Evolutionary conservation across 2,113 vertebrate species (phyloP), one percentile per base, ranked within the genome.

Genomic region (Brachirus orientalis): DNA sequence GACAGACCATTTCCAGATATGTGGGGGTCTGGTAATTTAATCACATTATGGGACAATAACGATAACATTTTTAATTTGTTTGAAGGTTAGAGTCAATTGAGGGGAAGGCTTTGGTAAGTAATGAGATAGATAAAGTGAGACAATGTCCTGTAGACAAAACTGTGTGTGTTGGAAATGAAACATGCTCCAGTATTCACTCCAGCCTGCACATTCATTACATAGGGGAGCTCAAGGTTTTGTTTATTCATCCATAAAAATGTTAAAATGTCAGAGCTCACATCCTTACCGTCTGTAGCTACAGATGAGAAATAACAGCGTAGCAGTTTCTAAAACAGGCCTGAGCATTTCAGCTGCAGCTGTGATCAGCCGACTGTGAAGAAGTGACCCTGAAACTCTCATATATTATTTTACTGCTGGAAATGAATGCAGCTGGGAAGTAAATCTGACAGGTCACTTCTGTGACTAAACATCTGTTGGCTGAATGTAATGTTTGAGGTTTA

Each of bases 201-300:
- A 37, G n/a, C 51, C 36, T 73, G 33, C 63, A 14, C 41, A 12
- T 28, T 38, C 41, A 33, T 68, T 46, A 60, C 47, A 14, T 1
- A 6, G 59, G 50, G 33, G 18, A 54, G 65, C 46, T 69, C 48
- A 64, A 40, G 59, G 44, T 65, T 77, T 3, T 55, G 47, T 65
- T 61, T 28, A 45, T 37, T 57, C 55, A 33, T 73, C 69, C 38
- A 10, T 37, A 35, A 63, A 70, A 77, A 47, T 35, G 10, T 0
- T 13, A 12, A 70, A 77, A 82, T 74, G 69, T 82, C 69, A 70
- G 59, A 22, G 55, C 64, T 62, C 56, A 28, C 51, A 37, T 61
- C 38, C 40, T 38, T 18, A 0, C 7, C 36, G 5, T 68, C 47
- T n/a, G 0, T 10, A 19, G 43, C 45, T 66, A 43, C 65, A 19